Percentiles rank a stretch among this genome's conserved stretches.
Conservation (phyloP, 2,113 vertebrate genomes). For the Polyodon spathula region DNA sequence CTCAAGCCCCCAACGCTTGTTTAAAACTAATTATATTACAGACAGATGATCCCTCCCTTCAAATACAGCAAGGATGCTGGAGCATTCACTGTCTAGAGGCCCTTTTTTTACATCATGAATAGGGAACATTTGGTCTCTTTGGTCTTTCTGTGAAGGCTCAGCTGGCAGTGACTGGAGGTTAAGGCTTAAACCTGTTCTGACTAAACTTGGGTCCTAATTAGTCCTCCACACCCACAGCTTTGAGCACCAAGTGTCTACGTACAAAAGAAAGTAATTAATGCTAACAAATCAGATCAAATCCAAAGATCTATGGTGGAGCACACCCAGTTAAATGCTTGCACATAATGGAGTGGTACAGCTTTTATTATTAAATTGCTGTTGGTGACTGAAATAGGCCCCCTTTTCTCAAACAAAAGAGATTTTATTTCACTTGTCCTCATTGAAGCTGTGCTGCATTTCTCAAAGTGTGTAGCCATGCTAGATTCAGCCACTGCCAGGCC, state of each 20-base stretch:
- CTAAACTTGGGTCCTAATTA: conserved; percentile 81
- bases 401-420: conserved; percentile 80
- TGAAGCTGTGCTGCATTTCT: conserved; percentile 53
- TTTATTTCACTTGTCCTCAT: conserved; percentile 69
- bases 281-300: conserved; percentile 93
- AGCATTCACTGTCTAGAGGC: conserved; percentile 27
- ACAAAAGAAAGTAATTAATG: conserved; percentile 88
- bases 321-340: conserved; percentile 76
- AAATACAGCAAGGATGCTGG: conserved; percentile 15
- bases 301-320: conserved; percentile 79
- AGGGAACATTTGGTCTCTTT: conserved; percentile 72
- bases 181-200: conserved; percentile 71
- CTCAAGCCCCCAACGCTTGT: too few relatives aligned
- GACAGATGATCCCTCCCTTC: conserved; percentile 12
- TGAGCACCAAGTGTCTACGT: conserved; percentile 76
- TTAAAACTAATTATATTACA: conserved; percentile 12
- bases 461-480: neutral
- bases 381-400: conserved; percentile 71
- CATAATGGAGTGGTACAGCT: conserved; percentile 72
- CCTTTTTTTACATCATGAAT: conserved; percentile 55
- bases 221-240: conserved; percentile 76
- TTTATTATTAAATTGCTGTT: conserved; percentile 70
- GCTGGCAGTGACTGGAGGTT: conserved; percentile 81
- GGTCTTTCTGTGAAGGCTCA: conserved; percentile 78
- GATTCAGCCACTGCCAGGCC: neutral